phyloP scores from a whole-genome alignment of 1,140 invertebrate species.

The Polypedilum pembai region DNA sequence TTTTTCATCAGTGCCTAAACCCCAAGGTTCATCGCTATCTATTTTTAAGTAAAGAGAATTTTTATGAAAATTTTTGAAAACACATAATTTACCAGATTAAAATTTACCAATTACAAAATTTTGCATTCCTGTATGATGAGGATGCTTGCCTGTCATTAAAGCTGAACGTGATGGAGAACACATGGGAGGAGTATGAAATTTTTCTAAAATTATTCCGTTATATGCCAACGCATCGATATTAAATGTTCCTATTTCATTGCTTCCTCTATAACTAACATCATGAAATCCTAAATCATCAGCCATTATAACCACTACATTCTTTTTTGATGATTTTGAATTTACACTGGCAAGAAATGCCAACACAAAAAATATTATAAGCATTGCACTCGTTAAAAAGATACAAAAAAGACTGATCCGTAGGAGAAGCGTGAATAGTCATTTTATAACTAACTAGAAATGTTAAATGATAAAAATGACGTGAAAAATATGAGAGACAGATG shows the following conservation, averaged over 20 bases:
- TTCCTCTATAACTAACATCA: slow-evolving; percentile 84
- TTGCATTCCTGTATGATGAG: slow-evolving; percentile 60
- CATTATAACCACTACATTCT: neutral
- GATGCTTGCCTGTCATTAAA: slow-evolving; percentile 48
- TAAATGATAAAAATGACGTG: no score
- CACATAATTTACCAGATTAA: no score
- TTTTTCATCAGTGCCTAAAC: slow-evolving; percentile 61
- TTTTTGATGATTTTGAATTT: no score
- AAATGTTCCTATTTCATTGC: slow-evolving; percentile 72
- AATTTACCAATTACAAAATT: slow-evolving; percentile 67
- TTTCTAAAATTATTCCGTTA: slow-evolving; percentile 66
- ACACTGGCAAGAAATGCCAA: no score
- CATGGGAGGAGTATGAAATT: slow-evolving; percentile 41
- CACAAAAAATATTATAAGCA: no score
- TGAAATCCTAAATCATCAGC: slow-evolving; percentile 57
- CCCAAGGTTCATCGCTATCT: slow-evolving; percentile 65
- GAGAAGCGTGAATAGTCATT: no score
- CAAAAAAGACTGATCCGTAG: no score
- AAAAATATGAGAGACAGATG: no score
- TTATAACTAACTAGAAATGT: no score
- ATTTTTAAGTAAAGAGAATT: no score
- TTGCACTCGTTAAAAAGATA: no score
- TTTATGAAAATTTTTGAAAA: no score
- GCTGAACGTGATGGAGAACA: slow-evolving; percentile 60
- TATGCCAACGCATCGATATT: slow-evolving; percentile 77